These are phyloP conservation scores for Reticulitermes speratus DNA, from an alignment of 1,140 invertebrate genomes.

Conservation along the genomic window DNA sequence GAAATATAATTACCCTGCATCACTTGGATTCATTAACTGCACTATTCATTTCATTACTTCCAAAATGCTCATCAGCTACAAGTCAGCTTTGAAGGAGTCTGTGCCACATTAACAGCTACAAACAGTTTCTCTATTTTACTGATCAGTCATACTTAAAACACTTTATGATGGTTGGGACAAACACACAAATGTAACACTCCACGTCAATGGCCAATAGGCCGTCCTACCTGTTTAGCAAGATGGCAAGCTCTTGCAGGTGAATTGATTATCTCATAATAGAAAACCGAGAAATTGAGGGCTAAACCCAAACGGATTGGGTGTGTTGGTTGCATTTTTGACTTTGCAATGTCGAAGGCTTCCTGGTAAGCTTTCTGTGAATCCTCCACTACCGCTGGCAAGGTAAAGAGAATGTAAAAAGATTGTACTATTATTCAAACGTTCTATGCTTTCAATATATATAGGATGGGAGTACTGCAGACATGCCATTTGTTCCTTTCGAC, in stretches of 20 bases:
- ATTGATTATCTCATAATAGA: constrained; percentile 99
- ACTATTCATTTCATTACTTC: no score
- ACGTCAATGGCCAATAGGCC: neutral
- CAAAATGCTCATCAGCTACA: no score
- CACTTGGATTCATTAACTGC: no score
- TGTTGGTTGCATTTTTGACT: constrained; percentile 97
- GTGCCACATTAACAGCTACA: no score
- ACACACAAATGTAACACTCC: constrained; percentile 18
- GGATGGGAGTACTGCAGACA: neutral
- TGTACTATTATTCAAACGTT: constrained; percentile 8
- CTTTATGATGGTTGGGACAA: neutral
- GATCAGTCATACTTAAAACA: neutral
- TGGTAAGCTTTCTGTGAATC: constrained; percentile 98
- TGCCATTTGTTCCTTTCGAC: neutral
- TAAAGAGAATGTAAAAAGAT: constrained; percentile 20
- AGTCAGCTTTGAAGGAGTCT: no score
- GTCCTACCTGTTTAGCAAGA: constrained; percentile 90
- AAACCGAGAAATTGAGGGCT: constrained; percentile 97
- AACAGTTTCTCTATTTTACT: constrained; percentile 4
- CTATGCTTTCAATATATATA: neutral
- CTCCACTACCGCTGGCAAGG: constrained; percentile 85
- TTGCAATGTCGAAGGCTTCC: constrained; percentile 98
- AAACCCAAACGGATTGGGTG: constrained; percentile 95
- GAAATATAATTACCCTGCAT: no score
- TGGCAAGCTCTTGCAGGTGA: constrained; percentile 95